Percentiles rank a stretch among this genome's conserved stretches.
phyloP scores from a whole-genome alignment of 2,888 invertebrate genomes.

The Drosophila recens region DNA sequence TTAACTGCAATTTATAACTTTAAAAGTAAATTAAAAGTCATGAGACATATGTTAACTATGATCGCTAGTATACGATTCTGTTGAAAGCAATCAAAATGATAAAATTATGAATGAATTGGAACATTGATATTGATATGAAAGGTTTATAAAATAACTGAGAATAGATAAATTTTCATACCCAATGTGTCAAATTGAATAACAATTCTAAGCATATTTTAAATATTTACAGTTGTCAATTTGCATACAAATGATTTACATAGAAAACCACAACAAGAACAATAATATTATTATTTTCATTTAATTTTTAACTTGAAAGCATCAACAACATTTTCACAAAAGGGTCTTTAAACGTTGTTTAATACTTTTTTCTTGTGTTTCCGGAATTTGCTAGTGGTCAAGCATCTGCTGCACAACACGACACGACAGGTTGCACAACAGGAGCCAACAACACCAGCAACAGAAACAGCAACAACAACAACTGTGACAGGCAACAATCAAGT shows the following conservation, averaged over 20 bases:
- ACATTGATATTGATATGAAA: background rate
- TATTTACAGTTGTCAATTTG: background rate
- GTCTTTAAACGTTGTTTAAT: slow-evolving; percentile 25
- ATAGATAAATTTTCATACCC: background rate
- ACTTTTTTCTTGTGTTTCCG: slow-evolving; percentile 23
- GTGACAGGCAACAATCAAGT: slow-evolving; percentile 37
- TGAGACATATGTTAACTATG: background rate
- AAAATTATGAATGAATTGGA: background rate
- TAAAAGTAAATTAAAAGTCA: slow-evolving; percentile 15
- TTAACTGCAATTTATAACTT: slow-evolving; percentile 34
- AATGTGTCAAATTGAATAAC: background rate
- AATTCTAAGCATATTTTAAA: background rate
- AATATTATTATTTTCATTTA: slow-evolving; percentile 8
- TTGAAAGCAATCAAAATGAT: background rate
- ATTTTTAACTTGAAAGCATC: background rate
- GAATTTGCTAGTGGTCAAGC: slow-evolving; percentile 56
- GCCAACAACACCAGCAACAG: slow-evolving; percentile 24
- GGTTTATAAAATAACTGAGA: background rate
- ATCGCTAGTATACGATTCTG: background rate
- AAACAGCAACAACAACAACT: slow-evolving; percentile 19
- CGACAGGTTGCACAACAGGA: slow-evolving; percentile 47
- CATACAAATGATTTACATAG: background rate
- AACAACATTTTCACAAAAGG: slow-evolving; percentile 3
- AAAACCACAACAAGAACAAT: background rate
- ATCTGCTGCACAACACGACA: slow-evolving; percentile 51